Conservation (phyloP, 92 coral and sea anemone species). For the Hydrozoanthus gracilis region DNA sequence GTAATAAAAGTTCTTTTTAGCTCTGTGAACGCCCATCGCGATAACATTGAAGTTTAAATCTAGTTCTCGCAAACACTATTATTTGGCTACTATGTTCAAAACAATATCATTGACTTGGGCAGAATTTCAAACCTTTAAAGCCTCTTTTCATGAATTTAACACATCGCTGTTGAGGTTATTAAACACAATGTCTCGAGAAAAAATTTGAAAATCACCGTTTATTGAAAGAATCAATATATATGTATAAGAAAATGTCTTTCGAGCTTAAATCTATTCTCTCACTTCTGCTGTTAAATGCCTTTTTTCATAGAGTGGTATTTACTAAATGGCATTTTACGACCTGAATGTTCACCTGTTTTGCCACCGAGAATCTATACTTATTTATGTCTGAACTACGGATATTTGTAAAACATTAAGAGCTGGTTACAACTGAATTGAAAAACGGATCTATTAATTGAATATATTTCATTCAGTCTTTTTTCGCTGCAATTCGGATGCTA, state of each 20-base stretch:
- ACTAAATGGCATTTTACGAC: not conserved
- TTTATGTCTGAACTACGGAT: not conserved
- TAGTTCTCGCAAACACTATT: not conserved
- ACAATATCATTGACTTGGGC: not conserved
- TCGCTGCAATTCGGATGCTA: not conserved
- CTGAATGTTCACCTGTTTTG: not conserved
- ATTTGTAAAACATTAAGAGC: not conserved
- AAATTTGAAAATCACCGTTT: not conserved
- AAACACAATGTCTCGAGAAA: not conserved
- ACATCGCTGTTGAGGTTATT: not conserved
- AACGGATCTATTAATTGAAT: not conserved
- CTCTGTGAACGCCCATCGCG: conserved; percentile 2
- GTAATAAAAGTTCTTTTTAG: not conserved
- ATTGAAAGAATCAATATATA: not conserved
- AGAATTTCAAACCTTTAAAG: conserved; percentile 5
- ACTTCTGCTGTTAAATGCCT: no score
- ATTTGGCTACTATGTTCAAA: conserved; percentile 10
- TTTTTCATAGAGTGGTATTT: no score
- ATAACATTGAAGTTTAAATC: not conserved
- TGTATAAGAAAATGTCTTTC: not conserved
- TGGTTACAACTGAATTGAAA: conserved; percentile 20
- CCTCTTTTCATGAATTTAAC: conserved; percentile 6
- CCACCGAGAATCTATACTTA: not conserved
- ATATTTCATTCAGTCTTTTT: conserved; percentile 39
- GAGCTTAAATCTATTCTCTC: no score